Conservation (phyloP, 2,888 invertebrate genomes). For the Vesta saturnalis region DNA sequence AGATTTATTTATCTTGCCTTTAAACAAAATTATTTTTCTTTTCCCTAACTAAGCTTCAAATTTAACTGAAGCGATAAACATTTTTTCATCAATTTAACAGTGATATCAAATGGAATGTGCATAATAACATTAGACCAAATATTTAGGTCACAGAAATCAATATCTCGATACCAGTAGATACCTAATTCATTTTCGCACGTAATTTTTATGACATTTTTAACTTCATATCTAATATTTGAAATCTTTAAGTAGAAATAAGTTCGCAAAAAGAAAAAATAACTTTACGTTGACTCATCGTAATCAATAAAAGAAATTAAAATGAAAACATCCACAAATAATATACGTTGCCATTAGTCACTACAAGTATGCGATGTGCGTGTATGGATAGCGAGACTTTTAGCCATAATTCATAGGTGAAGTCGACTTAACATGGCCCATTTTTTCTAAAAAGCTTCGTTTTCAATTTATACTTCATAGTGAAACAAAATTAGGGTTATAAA, state of each 20-base stretch:
- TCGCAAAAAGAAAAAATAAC: constrained; percentile 2
- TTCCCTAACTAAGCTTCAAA: neutral
- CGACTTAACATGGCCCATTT: constrained; percentile 49
- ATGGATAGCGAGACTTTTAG: constrained; percentile 31
- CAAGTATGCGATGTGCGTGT: constrained; percentile 31
- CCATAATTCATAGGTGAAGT: constrained; percentile 45
- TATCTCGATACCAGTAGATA: constrained; percentile 18
- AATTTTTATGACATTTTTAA: constrained; percentile 19
- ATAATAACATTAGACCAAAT: constrained; percentile 10
- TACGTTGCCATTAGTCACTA: constrained; percentile 5
- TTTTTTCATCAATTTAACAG: neutral
- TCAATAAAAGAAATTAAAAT: constrained; percentile 1
- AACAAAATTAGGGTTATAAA: constrained; percentile 45
- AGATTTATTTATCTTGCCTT: constrained; percentile 13
- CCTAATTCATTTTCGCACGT: constrained; percentile 16
- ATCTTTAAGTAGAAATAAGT: constrained; percentile 2
- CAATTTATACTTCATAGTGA: constrained; percentile 49
- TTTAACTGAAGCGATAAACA: constrained; percentile 8
- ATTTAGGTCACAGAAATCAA: constrained; percentile 28
- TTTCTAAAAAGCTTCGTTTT: constrained; percentile 52
- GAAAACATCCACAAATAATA: neutral
- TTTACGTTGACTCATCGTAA: neutral
- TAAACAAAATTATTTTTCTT: neutral
- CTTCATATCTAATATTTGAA: constrained; percentile 14
- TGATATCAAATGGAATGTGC: neutral